Evolutionary conservation across 2,797 vertebrate species (phyloP), one percentile per base, ranked within the genome.

Genomic region (Crocodylus rhombifer): DNA sequence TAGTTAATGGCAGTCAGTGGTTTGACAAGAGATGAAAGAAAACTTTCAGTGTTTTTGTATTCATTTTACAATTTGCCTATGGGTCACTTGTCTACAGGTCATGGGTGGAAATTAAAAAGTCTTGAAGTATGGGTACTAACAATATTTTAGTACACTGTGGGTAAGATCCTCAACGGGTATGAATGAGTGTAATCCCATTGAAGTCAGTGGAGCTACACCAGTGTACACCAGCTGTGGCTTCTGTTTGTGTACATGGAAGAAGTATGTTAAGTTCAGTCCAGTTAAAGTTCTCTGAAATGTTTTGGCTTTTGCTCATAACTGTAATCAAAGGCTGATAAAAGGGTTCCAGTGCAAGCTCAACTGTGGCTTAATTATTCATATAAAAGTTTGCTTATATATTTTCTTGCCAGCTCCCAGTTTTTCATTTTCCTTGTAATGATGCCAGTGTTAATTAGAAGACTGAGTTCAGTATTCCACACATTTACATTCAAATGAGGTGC

Each of bases 381-480:
- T 95, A 88, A 95, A 97, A 96, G 88, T 81, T 79, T 95, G 94
- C 96, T 97, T 94, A 61, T 82, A 89, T 30, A 12, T n/a, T 74
- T 63, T 67, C 77, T 69, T 96, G 95, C 94, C 94, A 97, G 33
- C 95, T 95, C 69, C 36, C 89, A 92, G 64, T 83, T 95, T 94
- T 97, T 86, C 63, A 75, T 96, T 97, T 95, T 95, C 76, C 80
- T 94, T 91, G 89, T 96, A 91, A 95, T 25, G 0, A 65, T 95
- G 94, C 97, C 97, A 97, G 14, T 63, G 84, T 96, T 97, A 95
- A 97, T 97, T 96, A 97, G 86, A 95, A 95, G 77, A 86, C 88
- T 28, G n/a, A 93, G 84, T 95, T 91, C 4, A 78, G 58, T 78
- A 3, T 95, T 90, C 74, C 33, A 4, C 87, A 61, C 1, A 0